A percentile compares a stretch with the other conserved stretches of the same genome.
Conservation (phyloP, 2,888 invertebrate genomes). For the Arenicola marina region DNA sequence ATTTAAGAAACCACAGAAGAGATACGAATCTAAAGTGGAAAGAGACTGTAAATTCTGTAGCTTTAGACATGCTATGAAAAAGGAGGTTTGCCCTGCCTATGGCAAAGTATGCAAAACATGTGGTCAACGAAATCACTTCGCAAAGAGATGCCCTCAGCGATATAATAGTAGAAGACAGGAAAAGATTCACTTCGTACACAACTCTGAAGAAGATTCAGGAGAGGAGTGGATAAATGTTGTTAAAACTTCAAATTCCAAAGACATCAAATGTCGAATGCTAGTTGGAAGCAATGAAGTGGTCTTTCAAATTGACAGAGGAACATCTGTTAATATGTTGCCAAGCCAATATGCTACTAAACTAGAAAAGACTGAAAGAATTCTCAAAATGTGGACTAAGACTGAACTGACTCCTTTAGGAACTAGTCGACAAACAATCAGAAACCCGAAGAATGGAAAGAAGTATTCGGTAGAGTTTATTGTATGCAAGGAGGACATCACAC, state of each 20-base stretch:
- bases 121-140: conserved; percentile 9
- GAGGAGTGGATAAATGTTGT: neutral
- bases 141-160: conserved; percentile 1
- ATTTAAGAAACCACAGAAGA: neutral
- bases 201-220: too few species aligned
- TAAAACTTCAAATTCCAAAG: neutral
- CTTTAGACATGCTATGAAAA: conserved; percentile 1
- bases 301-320: too few species aligned
- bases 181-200: too few species aligned
- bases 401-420: too few species aligned
- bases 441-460: too few species aligned
- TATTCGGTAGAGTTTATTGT: conserved; percentile 22
- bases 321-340: conserved; percentile 17
- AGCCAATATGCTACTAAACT: conserved; percentile 3
- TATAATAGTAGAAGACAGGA: neutral
- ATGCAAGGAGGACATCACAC: conserved; percentile 9
- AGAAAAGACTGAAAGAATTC: conserved; percentile 11
- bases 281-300: conserved; percentile 2
- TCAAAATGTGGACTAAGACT: too few species aligned
- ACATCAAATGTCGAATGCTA: conserved; percentile 8
- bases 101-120: conserved; percentile 6
- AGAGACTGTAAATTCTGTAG: conserved; percentile 14
- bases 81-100: conserved; percentile 15
- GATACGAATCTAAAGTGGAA: neutral
- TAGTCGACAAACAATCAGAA: too few species aligned